Conservation (phyloP, 2,113 vertebrate species). For the Callipepla californica region DNA sequence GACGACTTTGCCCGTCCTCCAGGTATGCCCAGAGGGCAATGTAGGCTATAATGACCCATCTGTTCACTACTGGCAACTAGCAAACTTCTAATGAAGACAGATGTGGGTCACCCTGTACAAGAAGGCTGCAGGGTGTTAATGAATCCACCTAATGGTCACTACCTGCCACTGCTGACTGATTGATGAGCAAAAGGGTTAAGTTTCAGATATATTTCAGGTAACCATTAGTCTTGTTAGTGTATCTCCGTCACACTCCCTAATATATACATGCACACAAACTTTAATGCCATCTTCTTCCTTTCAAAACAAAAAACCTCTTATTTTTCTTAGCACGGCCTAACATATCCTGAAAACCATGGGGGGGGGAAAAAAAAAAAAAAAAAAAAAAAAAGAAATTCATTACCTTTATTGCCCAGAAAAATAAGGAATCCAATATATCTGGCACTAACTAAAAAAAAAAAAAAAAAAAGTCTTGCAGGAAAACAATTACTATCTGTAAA, state of each 20-base stretch:
- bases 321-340: slow-evolving; percentile 10
- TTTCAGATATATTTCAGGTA: slow-evolving; percentile 73
- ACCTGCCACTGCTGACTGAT: slow-evolving; percentile 81
- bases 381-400: slow-evolving; percentile 18
- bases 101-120: slow-evolving; percentile 81
- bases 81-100: slow-evolving; percentile 89
- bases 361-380: background rate
- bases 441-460: background rate
- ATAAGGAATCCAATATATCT: background rate
- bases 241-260: slow-evolving; percentile 46
- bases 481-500: background rate
- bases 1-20: slow-evolving; percentile 81
- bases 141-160: slow-evolving; percentile 87
- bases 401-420: slow-evolving; percentile 15
- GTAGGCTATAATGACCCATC: slow-evolving; percentile 85
- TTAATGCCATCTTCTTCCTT: slow-evolving; percentile 44
- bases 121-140: slow-evolving; percentile 82
- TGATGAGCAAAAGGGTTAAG: slow-evolving; percentile 78
- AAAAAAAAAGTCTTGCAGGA: background rate
- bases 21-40: slow-evolving; percentile 81
- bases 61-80: slow-evolving; percentile 81
- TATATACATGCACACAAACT: background rate
- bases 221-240: slow-evolving; percentile 71
- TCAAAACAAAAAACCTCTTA: background rate
- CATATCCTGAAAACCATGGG: slow-evolving; percentile 27